Percentiles rank a stretch among this genome's conserved stretches.
Conservation (phyloP, 2,888 invertebrate genomes). For the Tholera decimalis region DNA sequence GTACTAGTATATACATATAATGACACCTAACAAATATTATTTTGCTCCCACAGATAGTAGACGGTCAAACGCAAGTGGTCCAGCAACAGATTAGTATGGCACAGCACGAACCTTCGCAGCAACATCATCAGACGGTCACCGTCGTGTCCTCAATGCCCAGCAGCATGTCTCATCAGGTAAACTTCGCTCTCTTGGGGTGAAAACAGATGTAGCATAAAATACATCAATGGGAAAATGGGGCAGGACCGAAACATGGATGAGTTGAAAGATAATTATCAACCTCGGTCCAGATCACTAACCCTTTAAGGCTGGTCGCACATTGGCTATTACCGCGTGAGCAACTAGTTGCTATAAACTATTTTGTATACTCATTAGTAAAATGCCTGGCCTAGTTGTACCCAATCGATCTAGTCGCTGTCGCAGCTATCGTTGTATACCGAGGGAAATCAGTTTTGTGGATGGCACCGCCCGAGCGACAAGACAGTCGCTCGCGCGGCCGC, state of each 20-base stretch:
- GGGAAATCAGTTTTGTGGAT: not conserved
- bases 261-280: not conserved
- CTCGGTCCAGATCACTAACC: constrained; percentile 3
- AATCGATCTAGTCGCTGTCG: not conserved
- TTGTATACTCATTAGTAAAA: too few relatives aligned
- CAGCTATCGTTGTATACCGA: not conserved
- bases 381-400: too few relatives aligned
- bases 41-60: constrained; percentile 77
- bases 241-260: not conserved
- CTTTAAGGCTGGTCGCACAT: constrained; percentile 2
- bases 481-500: not conserved
- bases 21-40: constrained; percentile 1
- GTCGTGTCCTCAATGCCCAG: constrained; percentile 89
- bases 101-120: constrained; percentile 88
- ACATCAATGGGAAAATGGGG: too few relatives aligned
- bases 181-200: not conserved
- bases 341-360: constrained; percentile 6
- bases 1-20: too few relatives aligned
- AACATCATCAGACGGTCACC: constrained; percentile 89
- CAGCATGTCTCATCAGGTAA: constrained; percentile 87
- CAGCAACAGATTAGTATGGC: constrained; percentile 88
- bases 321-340: constrained; percentile 7
- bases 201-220: not conserved
- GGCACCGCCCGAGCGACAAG: not conserved
- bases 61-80: constrained; percentile 84